A percentile compares a stretch with the other conserved stretches of the same genome.
These are phyloP conservation scores for Anolis apletophallus DNA, from an alignment of 2,797 vertebrate genomes.

Conservation along the genomic window DNA sequence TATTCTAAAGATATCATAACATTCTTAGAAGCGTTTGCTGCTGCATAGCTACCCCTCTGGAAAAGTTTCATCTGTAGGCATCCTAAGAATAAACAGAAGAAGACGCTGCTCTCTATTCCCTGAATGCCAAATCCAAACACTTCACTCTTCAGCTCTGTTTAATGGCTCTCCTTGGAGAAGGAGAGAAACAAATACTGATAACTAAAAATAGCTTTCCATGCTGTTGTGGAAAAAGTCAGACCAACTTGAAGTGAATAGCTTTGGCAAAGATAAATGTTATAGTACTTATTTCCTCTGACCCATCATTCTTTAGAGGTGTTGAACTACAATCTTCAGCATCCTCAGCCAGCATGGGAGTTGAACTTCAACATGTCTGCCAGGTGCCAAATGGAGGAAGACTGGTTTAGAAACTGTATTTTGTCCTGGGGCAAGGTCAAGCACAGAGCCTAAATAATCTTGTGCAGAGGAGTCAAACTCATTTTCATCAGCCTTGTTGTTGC, in stretches of 20 bases:
- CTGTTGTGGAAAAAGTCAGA: background rate
- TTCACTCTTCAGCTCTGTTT: background rate
- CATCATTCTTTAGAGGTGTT: background rate
- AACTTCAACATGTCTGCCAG: background rate
- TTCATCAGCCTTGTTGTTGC: no score
- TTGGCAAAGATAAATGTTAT: background rate
- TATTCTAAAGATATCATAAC: background rate
- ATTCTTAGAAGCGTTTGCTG: background rate
- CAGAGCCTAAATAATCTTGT: background rate
- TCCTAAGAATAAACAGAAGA: background rate
- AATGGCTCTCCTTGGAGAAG: background rate
- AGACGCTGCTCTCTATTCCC: background rate
- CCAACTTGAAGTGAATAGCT: background rate
- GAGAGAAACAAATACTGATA: background rate
- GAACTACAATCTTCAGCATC: background rate
- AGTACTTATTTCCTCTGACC: background rate
- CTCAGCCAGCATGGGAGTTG: background rate
- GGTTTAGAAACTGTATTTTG: background rate
- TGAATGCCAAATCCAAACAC: background rate
- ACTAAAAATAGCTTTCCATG: slow-evolving; percentile 6
- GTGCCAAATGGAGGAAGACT: background rate
- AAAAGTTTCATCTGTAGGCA: background rate
- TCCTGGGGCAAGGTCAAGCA: background rate
- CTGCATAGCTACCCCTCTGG: background rate
- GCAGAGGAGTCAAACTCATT: no score